Evolutionary conservation across 2,797 vertebrate genomes (phyloP).

Genomic region (Tarsius wallacei): DNA sequence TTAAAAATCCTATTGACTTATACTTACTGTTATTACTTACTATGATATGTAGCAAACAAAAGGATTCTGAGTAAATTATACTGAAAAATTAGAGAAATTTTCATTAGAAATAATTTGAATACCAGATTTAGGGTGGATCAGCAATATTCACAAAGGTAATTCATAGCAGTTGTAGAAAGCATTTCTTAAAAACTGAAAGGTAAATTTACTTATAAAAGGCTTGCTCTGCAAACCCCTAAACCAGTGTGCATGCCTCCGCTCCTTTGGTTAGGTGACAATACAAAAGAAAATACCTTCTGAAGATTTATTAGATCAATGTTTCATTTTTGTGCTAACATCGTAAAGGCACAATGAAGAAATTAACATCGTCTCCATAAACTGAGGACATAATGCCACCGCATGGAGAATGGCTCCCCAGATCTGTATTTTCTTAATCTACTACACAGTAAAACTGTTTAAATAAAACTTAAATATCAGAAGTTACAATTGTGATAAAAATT

Average conservation of each 20-base stretch:
- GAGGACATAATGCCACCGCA: slow-evolving; percentile 63
- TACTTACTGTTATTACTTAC: slow-evolving; percentile 5
- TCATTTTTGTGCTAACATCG: slow-evolving; percentile 64
- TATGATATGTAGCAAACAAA: slow-evolving; percentile 14
- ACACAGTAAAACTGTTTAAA: slow-evolving; percentile 76
- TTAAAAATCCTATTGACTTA: slow-evolving; percentile 39
- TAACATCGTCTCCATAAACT: slow-evolving; percentile 68
- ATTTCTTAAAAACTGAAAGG: slow-evolving; percentile 63
- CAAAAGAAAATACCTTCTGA: slow-evolving; percentile 74
- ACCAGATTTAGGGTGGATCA: slow-evolving; percentile 57
- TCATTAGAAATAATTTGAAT: slow-evolving; percentile 48
- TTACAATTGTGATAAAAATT: slow-evolving; percentile 79
- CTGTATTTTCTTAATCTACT: slow-evolving; percentile 21
- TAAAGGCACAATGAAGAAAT: slow-evolving; percentile 74
- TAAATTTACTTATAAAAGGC: not conserved
- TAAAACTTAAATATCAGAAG: slow-evolving; percentile 85
- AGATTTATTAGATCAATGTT: slow-evolving; percentile 80
- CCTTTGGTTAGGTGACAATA: slow-evolving; percentile 43
- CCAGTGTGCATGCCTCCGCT: not conserved
- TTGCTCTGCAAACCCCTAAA: slow-evolving; percentile 7
- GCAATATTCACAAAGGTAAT: slow-evolving; percentile 34
- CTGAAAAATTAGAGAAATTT: slow-evolving; percentile 38
- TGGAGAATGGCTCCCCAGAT: slow-evolving; percentile 45
- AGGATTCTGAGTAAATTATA: not conserved
- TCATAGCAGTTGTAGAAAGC: slow-evolving; percentile 66